Conservation (phyloP, 2,888 invertebrate genomes). For the Drosophila eohydei region DNA sequence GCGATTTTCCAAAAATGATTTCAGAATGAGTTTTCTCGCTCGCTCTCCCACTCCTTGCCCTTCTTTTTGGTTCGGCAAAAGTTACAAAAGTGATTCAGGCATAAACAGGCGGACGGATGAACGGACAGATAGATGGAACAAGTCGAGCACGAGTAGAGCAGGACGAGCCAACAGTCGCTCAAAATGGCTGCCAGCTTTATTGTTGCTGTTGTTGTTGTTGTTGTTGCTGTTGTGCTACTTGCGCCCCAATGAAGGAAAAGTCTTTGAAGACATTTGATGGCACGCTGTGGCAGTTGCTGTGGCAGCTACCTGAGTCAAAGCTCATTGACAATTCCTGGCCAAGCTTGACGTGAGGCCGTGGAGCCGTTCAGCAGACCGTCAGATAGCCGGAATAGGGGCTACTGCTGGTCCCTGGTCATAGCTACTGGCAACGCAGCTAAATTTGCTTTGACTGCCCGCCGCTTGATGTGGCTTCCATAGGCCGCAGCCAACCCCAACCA, state of each 20-base stretch:
- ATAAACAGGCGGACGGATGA: conserved; percentile 52
- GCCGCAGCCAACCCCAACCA: neutral
- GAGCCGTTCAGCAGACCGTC: neutral
- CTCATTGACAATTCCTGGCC: conserved; percentile 64
- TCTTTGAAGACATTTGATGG: conserved; percentile 65
- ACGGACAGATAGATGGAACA: conserved; percentile 18
- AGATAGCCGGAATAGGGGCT: conserved; percentile 23
- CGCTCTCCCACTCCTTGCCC: neutral
- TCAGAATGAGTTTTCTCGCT: conserved; percentile 68
- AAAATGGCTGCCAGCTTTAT: conserved; percentile 67
- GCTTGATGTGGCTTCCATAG: conserved; percentile 33
- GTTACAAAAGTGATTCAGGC: conserved; percentile 78
- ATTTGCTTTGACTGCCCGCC: conserved; percentile 48
- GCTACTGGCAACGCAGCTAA: conserved; percentile 50
- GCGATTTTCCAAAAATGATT: conserved; percentile 79
- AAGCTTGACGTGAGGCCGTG: conserved; percentile 5
- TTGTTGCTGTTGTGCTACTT: conserved; percentile 26
- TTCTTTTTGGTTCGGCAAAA: conserved; percentile 44
- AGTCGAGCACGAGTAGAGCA: conserved; percentile 28
- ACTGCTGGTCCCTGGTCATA: conserved; percentile 17
- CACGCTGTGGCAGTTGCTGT: conserved; percentile 26
- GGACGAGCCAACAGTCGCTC: conserved; percentile 62
- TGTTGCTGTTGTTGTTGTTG: conserved; percentile 3
- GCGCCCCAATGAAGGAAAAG: conserved; percentile 61
- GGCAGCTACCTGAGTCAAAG: conserved; percentile 57